Evolutionary conservation across 2,888 invertebrate genomes (phyloP).

Genomic region (Limnephilus auricula): DNA sequence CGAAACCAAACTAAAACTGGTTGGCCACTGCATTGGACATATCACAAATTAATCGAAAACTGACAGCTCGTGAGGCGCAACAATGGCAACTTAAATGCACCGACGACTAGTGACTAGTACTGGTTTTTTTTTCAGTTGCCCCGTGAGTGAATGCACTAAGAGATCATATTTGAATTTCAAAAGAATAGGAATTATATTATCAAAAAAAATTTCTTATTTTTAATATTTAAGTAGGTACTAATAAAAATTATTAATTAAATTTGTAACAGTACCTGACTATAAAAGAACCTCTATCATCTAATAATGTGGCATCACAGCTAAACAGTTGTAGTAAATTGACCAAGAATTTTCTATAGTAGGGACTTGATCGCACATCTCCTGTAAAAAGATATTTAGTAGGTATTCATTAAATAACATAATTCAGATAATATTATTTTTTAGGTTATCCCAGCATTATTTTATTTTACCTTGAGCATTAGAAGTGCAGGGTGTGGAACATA

Average conservation of each 20-base stretch:
- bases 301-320: constrained; percentile 88
- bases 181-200: not conserved
- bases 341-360: constrained; percentile 92
- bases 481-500: constrained; percentile 73
- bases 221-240: not conserved
- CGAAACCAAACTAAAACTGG: too few species aligned
- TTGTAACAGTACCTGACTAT: constrained; percentile 88
- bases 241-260: not conserved
- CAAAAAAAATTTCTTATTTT: not conserved
- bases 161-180: not conserved
- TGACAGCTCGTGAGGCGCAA: too few species aligned
- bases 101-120: too few species aligned
- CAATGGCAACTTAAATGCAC: too few species aligned
- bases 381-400: not conserved
- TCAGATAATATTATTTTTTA: not conserved
- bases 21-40: too few species aligned
- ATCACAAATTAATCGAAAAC: too few species aligned
- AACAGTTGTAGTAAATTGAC: constrained; percentile 90
- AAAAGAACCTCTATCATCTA: constrained; percentile 95
- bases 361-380: constrained; percentile 72
- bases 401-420: not conserved
- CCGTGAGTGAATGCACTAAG: too few species aligned
- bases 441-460: not conserved
- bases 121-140: too few species aligned
- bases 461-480: constrained; percentile 57